A percentile compares a stretch with the other conserved stretches of the same genome.
These are phyloP conservation scores for Gephyroberyx darwinii DNA, from an alignment of 2,797 vertebrate species.

Conservation along the genomic window DNA sequence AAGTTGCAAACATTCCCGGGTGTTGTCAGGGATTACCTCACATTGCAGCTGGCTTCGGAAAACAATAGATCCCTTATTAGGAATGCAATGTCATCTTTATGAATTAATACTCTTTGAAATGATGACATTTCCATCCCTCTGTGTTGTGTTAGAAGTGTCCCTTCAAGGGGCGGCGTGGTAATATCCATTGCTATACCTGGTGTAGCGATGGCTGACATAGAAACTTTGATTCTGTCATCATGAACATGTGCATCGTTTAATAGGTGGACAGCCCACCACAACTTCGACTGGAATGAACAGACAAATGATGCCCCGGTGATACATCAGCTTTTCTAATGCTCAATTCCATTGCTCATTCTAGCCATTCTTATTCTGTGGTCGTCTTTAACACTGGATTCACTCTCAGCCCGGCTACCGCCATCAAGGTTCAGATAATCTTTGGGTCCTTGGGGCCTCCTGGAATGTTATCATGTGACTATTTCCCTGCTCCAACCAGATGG, in stretches of 20 bases:
- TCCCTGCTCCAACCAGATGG: slow-evolving; percentile 11
- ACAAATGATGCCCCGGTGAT: too few relatives aligned
- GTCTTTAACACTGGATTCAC: slow-evolving; percentile 21
- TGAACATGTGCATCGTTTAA: too few relatives aligned
- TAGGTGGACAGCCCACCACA: too few relatives aligned
- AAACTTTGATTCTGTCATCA: too few relatives aligned
- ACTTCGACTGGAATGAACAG: too few relatives aligned
- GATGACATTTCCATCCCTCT: slow-evolving; percentile 19
- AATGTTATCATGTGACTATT: slow-evolving; percentile 53
- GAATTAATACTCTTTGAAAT: slow-evolving; percentile 48
- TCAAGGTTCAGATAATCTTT: slow-evolving; percentile 40
- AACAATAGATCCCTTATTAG: slow-evolving; percentile 68
- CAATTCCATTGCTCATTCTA: not conserved
- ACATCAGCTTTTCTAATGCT: too few relatives aligned
- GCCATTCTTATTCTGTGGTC: not conserved
- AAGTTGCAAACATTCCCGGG: slow-evolving; percentile 50
- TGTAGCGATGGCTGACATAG: not conserved
- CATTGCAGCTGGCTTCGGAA: slow-evolving; percentile 67
- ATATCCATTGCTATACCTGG: too few relatives aligned
- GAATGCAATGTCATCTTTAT: slow-evolving; percentile 51
- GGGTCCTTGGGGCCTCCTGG: slow-evolving; percentile 52
- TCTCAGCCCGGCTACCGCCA: slow-evolving; percentile 29
- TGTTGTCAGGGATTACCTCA: slow-evolving; percentile 20
- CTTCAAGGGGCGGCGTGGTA: not conserved
- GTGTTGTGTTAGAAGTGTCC: not conserved